Evolutionary conservation across 2,888 invertebrate species (phyloP), one percentile per base, ranked within the genome.

Genomic region (Caenorhabditis angaria): DNA sequence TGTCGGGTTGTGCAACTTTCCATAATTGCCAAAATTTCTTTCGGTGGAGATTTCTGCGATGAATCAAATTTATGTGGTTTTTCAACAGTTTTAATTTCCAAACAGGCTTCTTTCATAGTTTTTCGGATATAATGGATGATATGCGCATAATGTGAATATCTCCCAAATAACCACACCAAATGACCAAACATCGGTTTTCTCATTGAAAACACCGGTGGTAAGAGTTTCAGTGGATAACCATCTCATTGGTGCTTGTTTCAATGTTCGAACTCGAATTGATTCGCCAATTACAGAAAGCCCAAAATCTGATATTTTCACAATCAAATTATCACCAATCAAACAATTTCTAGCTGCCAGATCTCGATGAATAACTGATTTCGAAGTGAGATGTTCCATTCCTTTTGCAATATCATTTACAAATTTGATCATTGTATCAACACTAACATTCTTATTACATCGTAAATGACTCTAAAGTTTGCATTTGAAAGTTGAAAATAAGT

Each of bases 241-340:
- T 8, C 58, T 4, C 3, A 58, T 58, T 25, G 58, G 58, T 25
- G 58, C 58, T 25, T 24, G 22, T 28, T 61, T 50, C 32, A 70
- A 27, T 3, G 29, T 55, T 35, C 64, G 55, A 2, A 69, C 64
- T 6, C 55, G 51, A n/a, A 56, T 47, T 18, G 64, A 60, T 1
- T 25, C 28, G 2, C 10, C 63, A 10, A 35, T 25, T 4, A 65
- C 48, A 8, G 78, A 72, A 0, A 78, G 67, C 10, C 78, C 78
- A 55, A 76, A 78, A 48, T 78, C 78, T 1, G 70, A 67, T 54
- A 78, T 64, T 54, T 78, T 78, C n/a, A 61, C 61, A 2, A 22
- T 24, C 2, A 51, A 0, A 22, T 54, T 28, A 6, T 27, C 24
- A 41, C 48, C 47, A 47, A 67, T 56, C 8, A 72, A 47, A 28